Evolutionary conservation across 2,888 invertebrate species (phyloP).

Genomic region (Pelosia muscerda): DNA sequence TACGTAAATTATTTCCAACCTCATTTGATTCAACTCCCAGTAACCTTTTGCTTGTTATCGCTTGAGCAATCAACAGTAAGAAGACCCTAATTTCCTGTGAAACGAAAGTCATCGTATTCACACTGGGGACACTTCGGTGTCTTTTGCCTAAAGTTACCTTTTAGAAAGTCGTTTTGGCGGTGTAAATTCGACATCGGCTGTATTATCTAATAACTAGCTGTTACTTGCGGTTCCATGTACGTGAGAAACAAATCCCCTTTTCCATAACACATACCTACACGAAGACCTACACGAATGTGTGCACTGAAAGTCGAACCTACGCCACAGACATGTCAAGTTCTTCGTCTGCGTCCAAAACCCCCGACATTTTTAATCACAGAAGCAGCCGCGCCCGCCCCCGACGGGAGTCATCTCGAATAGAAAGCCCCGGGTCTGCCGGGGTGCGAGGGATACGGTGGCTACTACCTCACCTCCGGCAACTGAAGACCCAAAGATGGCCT

Average conservation of each 20-base stretch:
- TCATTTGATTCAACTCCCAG: conserved; percentile 56
- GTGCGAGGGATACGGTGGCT: too few species aligned
- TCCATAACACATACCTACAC: too few species aligned
- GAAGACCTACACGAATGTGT: too few species aligned
- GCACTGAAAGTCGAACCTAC: too few species aligned
- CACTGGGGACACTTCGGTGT: conserved; percentile 32
- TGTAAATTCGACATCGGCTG: conserved; percentile 32
- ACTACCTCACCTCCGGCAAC: too few species aligned
- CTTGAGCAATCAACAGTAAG: conserved; percentile 55
- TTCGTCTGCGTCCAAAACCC: too few species aligned
- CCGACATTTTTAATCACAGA: too few species aligned
- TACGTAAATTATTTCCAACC: conserved; percentile 58
- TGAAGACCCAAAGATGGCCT: too few species aligned
- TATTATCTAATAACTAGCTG: not conserved
- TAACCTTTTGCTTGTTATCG: conserved; percentile 65
- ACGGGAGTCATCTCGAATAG: too few species aligned
- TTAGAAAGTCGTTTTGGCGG: conserved; percentile 36
- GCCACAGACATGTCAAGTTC: too few species aligned
- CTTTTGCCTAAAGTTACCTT: conserved; percentile 39
- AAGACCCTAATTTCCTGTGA: conserved; percentile 53
- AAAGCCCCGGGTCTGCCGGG: too few species aligned
- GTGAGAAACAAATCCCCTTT: not conserved
- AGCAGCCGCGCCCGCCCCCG: too few species aligned
- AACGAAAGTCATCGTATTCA: conserved; percentile 43
- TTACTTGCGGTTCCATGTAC: conserved; percentile 1